Percentiles rank a stretch among this genome's conserved stretches.
Conservation (phyloP, 2,888 invertebrate species). For the Athalia circularis region DNA sequence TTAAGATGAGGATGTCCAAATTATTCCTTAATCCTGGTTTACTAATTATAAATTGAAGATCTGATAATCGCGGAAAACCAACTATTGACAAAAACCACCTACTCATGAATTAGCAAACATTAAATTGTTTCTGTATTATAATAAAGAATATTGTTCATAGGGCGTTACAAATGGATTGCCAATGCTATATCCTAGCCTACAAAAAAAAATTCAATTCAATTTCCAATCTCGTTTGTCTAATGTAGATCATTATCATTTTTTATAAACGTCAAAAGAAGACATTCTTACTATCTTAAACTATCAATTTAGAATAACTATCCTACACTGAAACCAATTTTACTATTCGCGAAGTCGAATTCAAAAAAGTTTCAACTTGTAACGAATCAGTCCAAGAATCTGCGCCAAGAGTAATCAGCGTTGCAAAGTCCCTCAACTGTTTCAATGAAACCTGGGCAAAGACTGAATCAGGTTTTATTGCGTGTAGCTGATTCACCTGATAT, state of each 20-base stretch:
- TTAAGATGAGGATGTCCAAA: not conserved
- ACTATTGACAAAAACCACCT: not conserved
- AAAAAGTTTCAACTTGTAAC: not conserved
- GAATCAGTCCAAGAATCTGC: not conserved
- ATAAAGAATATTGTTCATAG: slow-evolving; percentile 33
- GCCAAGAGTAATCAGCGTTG: not conserved
- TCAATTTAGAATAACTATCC: not conserved
- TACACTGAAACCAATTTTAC: too few species aligned
- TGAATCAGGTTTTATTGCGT: not conserved
- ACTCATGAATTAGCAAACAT: slow-evolving; percentile 18
- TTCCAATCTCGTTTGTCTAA: not conserved
- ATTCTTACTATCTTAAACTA: too few species aligned
- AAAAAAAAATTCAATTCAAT: not conserved
- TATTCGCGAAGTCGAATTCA: too few species aligned
- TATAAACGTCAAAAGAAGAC: too few species aligned
- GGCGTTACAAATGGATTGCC: not conserved
- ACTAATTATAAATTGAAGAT: slow-evolving; percentile 18
- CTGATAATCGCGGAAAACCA: not conserved
- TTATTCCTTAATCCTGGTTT: not conserved
- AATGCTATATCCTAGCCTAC: not conserved
- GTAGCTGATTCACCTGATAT: not conserved
- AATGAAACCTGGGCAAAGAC: not conserved
- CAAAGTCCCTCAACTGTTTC: not conserved
- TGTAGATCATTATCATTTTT: not conserved
- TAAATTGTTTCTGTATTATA: slow-evolving; percentile 7